A percentile compares a stretch with the other conserved stretches of the same genome.
These are phyloP conservation scores for Apis laboriosa DNA, from an alignment of 1,140 invertebrate species.

Conservation along the genomic window DNA sequence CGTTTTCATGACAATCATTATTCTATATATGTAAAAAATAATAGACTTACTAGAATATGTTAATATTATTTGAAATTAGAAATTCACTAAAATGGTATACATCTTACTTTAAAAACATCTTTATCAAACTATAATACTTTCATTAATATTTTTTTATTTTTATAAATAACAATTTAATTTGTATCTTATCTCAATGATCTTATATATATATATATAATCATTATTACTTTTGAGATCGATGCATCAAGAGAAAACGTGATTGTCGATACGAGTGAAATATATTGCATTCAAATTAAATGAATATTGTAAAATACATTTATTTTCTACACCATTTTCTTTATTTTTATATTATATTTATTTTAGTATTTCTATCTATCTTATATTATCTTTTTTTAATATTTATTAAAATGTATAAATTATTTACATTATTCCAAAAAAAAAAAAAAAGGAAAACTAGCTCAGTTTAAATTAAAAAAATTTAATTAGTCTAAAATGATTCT, in stretches of 20 bases:
- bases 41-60: slow-evolving; percentile 23
- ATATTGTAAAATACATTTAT: slow-evolving; percentile 3
- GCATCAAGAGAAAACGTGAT: slow-evolving; percentile 48
- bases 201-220: not conserved
- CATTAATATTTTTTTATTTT: slow-evolving; percentile 2
- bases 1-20: slow-evolving; percentile 8
- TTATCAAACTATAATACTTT: not conserved
- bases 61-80: slow-evolving; percentile 23
- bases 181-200: slow-evolving; percentile 17
- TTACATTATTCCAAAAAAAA: not conserved
- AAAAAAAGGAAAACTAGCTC: too few relatives aligned
- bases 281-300: slow-evolving; percentile 3
- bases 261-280: slow-evolving; percentile 26
- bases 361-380: not conserved
- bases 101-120: not conserved
- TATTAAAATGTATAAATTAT: not conserved
- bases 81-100: not conserved
- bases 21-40: slow-evolving; percentile 14
- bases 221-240: slow-evolving; percentile 59
- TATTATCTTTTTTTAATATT: not conserved
- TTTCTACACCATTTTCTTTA: not conserved
- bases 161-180: not conserved
- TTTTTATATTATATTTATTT: not conserved
- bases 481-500: not conserved
- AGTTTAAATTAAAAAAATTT: not conserved